Conservation (phyloP, 30 jellyfish, hydroid and myxozoan species). For the Aurelia aurita region DNA sequence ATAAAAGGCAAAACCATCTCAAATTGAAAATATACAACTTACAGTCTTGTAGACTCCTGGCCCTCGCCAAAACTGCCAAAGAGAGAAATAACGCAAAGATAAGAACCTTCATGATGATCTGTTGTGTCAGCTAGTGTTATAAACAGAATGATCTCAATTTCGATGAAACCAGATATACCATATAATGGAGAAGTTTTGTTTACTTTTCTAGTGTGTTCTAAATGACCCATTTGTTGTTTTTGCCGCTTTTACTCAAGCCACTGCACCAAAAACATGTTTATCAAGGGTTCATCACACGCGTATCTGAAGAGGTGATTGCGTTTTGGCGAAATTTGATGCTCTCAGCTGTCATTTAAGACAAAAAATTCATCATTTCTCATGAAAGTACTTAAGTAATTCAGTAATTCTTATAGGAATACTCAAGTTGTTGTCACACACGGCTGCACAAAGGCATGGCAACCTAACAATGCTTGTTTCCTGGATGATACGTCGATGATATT, state of each 20-base stretch:
- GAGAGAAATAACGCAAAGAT: conserved; percentile 27
- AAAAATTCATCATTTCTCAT: not conserved
- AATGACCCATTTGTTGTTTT: conserved; percentile 5
- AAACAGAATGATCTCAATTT: not conserved
- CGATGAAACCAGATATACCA: not conserved
- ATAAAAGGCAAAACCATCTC: no score
- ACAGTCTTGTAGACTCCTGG: conserved; percentile 19
- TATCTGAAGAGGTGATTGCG: not conserved
- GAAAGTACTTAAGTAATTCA: no score
- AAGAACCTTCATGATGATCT: conserved; percentile 16
- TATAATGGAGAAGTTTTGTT: not conserved
- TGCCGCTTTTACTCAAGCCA: not conserved
- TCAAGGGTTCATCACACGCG: not conserved
- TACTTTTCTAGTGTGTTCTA: conserved; percentile 14
- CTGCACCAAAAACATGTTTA: not conserved
- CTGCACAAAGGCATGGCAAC: no score
- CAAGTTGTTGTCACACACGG: no score
- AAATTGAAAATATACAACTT: not conserved
- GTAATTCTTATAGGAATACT: no score
- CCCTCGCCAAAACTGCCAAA: conserved; percentile 44
- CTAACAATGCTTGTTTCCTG: no score
- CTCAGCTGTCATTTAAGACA: not conserved
- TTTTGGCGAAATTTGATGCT: not conserved
- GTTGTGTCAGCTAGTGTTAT: not conserved
- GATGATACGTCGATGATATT: no score